Evolutionary conservation across 2,888 invertebrate genomes (phyloP), one percentile per base, ranked within the genome.

Genomic region (Thecophora atra): DNA sequence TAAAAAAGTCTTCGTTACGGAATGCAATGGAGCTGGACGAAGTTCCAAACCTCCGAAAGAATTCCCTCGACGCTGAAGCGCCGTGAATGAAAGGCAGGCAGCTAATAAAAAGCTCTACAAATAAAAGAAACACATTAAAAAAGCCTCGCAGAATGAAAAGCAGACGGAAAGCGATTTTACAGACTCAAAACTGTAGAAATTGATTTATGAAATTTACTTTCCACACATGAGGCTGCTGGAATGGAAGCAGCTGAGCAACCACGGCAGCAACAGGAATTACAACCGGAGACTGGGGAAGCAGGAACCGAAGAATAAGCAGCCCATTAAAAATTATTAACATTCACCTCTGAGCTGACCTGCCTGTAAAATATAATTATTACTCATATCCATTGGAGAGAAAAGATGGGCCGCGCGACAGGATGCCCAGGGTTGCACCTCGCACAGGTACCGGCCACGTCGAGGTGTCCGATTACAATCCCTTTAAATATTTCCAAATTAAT

Each of bases 401-500:
- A n/a, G n/a, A 67, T 56, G 68, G 26, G n/a, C 42, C 26, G 26
- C 44, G 44, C 15, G 47, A 47, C 47, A 47, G 47, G 47, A 15
- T n/a, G 47, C n/a, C 47, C n/a, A 37, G 37, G 2, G 37, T 37
- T 69, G 67, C 54, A 7, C 26, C 51, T 24, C 47, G 52, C 11
- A 54, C 67, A 37, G 52, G 58, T 28, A 26, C 58, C 3, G 51
- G 19, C 42, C 19, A 47, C 44, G 44, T 24, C 60, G 30, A 70
- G 70, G 70, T 70, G 70, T 70, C 52, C 42, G 70, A 62, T 70
- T 70, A 52, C 70, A 70, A 63, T 47, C 42, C 70, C 63, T 28
- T 62, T 30, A 69, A 70, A 70, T 63, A 70, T 63, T 70, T 70
- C 56, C 51, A 63, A 28, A 70, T 70, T 70, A 69, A 70, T 70